Conservation (phyloP, 2,888 invertebrate genomes). For the Listrodromus nycthemerus region DNA sequence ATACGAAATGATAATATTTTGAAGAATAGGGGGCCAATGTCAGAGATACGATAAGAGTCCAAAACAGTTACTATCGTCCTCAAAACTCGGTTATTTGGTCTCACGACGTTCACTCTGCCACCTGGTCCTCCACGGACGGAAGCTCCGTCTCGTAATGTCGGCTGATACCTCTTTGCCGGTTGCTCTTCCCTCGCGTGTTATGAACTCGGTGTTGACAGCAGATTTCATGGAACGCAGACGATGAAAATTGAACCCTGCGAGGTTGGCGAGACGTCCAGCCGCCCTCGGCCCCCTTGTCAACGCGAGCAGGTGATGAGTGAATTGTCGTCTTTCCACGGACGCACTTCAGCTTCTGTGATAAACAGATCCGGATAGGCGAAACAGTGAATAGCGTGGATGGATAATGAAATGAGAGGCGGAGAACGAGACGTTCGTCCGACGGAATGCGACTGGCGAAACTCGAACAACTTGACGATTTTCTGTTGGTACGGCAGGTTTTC, state of each 20-base stretch:
- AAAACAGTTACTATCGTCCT: not conserved
- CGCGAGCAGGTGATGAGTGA: not conserved
- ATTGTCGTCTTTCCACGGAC: not conserved
- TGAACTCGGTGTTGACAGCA: constrained; percentile 59
- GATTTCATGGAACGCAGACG: constrained; percentile 69
- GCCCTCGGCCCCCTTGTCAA: not conserved
- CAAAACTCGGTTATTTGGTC: not conserved
- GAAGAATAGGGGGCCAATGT: too few species aligned
- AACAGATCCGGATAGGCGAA: constrained; percentile 4
- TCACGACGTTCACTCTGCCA: not conserved
- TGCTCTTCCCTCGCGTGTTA: constrained; percentile 38
- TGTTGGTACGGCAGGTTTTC: too few species aligned
- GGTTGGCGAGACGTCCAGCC: constrained; percentile 36
- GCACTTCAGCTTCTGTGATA: not conserved
- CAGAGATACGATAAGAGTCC: too few species aligned
- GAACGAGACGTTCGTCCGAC: too few species aligned
- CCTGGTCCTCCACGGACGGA: constrained; percentile 1
- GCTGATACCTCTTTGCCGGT: not conserved
- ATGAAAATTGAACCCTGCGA: constrained; percentile 59
- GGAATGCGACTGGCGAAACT: too few species aligned
- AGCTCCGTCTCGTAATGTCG: not conserved
- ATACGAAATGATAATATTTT: too few species aligned
- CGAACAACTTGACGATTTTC: too few species aligned
- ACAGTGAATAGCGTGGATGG: not conserved
- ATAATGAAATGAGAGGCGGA: not conserved